A percentile compares a stretch with the other conserved stretches of the same genome.
phyloP scores from a whole-genome alignment of 2,113 vertebrate species.

The Fregata magnificens region DNA sequence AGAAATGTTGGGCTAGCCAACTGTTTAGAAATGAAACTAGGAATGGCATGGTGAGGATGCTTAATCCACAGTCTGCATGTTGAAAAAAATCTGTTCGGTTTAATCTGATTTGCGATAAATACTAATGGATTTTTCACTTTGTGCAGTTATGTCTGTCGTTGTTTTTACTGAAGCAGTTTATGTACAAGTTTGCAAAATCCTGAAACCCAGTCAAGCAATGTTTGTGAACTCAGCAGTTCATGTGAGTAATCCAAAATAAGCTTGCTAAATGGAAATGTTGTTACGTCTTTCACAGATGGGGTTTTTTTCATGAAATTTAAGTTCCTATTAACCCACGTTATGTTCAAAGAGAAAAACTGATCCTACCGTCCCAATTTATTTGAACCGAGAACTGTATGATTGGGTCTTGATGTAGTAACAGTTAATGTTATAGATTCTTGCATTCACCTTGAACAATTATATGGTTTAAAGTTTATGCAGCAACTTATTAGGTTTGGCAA shows the following conservation, averaged over 20 bases:
- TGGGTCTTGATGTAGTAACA: background rate
- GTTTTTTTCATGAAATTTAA: background rate
- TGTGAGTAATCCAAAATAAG: background rate
- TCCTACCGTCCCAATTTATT: background rate
- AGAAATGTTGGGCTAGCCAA: background rate
- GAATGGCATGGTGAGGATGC: background rate
- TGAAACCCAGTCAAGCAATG: background rate
- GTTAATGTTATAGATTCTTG: background rate
- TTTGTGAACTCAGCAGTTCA: background rate
- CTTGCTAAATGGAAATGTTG: background rate
- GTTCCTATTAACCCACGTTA: background rate
- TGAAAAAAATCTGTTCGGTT: background rate
- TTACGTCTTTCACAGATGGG: background rate
- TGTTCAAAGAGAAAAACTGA: background rate
- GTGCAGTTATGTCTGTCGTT: background rate
- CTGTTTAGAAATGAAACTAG: background rate
- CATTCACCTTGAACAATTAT: slow-evolving; percentile 33
- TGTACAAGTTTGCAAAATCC: background rate
- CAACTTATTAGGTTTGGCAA: slow-evolving; percentile 43
- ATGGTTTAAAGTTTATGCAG: slow-evolving; percentile 25
- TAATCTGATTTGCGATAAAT: background rate
- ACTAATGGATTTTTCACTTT: background rate
- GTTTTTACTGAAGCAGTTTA: background rate
- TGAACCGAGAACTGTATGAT: background rate
- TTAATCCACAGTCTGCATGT: background rate